phyloP scores from a whole-genome alignment of 2,888 invertebrate species.

The Augochlorella aurata region DNA sequence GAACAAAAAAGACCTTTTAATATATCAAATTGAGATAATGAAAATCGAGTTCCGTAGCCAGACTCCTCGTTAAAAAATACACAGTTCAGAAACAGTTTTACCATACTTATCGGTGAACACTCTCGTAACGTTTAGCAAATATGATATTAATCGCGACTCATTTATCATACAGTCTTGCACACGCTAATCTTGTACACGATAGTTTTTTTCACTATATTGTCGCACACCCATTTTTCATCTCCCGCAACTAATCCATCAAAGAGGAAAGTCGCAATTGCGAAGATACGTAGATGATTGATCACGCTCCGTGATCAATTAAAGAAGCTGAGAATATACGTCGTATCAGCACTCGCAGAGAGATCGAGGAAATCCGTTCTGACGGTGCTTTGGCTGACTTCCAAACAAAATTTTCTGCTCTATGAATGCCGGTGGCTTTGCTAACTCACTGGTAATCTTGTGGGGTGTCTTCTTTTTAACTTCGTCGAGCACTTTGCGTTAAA shows the following conservation, averaged over 20 bases:
- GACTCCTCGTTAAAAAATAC: no score
- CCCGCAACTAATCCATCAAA: neutral
- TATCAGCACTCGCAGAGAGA: conserved; percentile 3
- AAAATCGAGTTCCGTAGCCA: no score
- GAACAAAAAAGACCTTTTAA: no score
- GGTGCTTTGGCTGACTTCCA: conserved; percentile 2
- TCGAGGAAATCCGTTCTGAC: conserved; percentile 17
- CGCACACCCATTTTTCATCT: neutral
- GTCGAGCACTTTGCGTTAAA: neutral
- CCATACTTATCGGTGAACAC: neutral
- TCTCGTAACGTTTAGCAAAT: neutral
- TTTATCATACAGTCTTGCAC: neutral
- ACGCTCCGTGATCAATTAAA: neutral
- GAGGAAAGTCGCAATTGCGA: neutral
- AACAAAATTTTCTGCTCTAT: neutral
- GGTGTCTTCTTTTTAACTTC: neutral
- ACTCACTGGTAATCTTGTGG: neutral
- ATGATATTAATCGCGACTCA: neutral
- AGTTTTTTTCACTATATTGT: neutral
- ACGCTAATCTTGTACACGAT: neutral
- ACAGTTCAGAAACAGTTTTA: neutral
- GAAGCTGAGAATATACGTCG: neutral
- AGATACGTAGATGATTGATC: conserved; percentile 1
- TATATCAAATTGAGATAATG: no score
- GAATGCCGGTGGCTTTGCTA: neutral